Conservation (phyloP, 2,113 vertebrate genomes). For the Leptodactylus fuscus region DNA sequence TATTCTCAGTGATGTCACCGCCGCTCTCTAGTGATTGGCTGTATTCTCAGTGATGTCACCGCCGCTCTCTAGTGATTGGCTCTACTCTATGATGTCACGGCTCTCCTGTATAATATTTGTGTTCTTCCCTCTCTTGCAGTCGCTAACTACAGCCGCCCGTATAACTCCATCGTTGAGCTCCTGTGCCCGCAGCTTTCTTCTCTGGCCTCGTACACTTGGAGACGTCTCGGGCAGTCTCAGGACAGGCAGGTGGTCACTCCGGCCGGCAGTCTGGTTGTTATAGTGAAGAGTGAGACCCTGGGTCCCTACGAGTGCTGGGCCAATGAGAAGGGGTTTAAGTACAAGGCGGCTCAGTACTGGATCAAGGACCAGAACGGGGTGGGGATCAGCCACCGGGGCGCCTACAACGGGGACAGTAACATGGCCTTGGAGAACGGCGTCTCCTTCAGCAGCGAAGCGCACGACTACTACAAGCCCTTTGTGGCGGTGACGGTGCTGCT, state of each 20-base stretch:
- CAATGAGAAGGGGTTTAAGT: constrained; percentile 68
- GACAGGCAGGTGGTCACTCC: constrained; percentile 37
- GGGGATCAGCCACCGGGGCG: neutral
- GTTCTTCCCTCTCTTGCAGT: neutral
- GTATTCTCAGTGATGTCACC: neutral
- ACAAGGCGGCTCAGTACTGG: constrained; percentile 72
- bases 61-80: neutral
- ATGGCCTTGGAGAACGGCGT: neutral
- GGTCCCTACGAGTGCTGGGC: constrained; percentile 75
- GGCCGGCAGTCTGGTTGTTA: constrained; percentile 66
- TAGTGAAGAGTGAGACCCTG: neutral
- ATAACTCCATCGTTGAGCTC: constrained; percentile 68
- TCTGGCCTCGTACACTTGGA: constrained; percentile 74
- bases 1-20: neutral
- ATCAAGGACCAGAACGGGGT: constrained; percentile 27
- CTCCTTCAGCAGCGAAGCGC: fast-evolving
- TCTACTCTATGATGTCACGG: neutral
- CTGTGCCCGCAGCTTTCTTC: constrained; percentile 66
- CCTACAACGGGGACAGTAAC: neutral
- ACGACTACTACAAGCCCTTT: constrained; percentile 73
- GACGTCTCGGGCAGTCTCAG: fast-evolving
- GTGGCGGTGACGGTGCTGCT: constrained; percentile 71
- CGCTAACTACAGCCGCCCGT: neutral
- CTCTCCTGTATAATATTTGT: neutral
- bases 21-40: neutral